These are phyloP conservation scores for Lepisosteus osseus DNA, from an alignment of 2,113 vertebrate genomes.

Conservation along the genomic window DNA sequence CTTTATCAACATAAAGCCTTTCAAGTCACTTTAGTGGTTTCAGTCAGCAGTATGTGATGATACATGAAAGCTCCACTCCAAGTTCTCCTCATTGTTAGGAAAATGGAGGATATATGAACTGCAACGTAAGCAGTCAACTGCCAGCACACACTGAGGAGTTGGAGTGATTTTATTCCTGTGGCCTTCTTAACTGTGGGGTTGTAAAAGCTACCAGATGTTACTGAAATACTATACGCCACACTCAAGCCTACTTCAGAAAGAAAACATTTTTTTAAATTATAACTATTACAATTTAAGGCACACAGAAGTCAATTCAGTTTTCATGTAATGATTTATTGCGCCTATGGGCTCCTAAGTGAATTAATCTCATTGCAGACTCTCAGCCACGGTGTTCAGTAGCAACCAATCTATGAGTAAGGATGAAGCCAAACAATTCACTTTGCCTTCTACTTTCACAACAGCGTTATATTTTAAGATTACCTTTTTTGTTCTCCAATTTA, in stretches of 20 bases:
- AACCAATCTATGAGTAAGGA: background rate
- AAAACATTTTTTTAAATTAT: background rate
- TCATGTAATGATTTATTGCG: background rate
- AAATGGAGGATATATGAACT: too few relatives aligned
- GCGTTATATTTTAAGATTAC: background rate
- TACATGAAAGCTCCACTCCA: too few relatives aligned
- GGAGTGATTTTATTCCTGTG: constrained; percentile 24
- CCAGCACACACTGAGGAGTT: background rate
- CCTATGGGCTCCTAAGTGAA: background rate
- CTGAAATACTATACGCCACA: constrained; percentile 54
- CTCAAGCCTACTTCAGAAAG: constrained; percentile 41
- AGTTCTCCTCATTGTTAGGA: too few relatives aligned
- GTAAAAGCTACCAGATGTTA: constrained; percentile 62
- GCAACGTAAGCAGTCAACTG: too few relatives aligned
- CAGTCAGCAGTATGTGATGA: too few relatives aligned
- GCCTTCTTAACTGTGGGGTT: constrained; percentile 38
- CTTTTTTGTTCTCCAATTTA: background rate
- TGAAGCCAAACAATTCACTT: background rate
- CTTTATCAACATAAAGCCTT: too few relatives aligned
- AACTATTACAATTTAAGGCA: constrained; percentile 41
- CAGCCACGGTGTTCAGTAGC: background rate
- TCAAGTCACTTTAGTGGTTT: too few relatives aligned
- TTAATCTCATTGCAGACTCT: background rate
- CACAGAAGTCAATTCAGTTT: constrained; percentile 23
- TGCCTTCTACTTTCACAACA: background rate